Conservation (phyloP, 2,113 vertebrate species). For the Hemiscyllium ocellatum region DNA sequence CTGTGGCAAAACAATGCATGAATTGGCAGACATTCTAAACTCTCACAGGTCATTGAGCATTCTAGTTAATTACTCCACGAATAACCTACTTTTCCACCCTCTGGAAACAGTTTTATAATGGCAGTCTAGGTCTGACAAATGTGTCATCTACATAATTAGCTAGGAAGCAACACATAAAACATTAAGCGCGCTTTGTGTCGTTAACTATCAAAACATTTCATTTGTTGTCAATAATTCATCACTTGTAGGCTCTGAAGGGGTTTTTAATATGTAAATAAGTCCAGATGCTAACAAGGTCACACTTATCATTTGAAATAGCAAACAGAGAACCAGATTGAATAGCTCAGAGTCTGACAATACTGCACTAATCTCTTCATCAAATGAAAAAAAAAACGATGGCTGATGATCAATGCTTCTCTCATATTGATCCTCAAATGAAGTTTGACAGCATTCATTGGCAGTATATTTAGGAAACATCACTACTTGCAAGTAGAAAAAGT, state of each 20-base stretch:
- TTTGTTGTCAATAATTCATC: constrained; percentile 99
- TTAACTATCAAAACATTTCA: constrained; percentile 98
- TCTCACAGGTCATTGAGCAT: constrained; percentile 84
- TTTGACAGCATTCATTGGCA: constrained; percentile 68
- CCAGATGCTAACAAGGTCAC: constrained; percentile 94
- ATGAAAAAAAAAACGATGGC: constrained; percentile 17
- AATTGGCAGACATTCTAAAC: constrained; percentile 81
- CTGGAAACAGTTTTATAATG: constrained; percentile 80
- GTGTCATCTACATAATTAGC: constrained; percentile 93
- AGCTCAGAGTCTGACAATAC: constrained; percentile 25
- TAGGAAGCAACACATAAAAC: constrained; percentile 88
- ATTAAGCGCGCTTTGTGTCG: constrained; percentile 87
- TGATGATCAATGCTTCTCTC: constrained; percentile 70
- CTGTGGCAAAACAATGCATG: constrained; percentile 80
- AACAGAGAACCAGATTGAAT: constrained; percentile 66
- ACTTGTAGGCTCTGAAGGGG: constrained; percentile 96
- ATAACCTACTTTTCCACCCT: constrained; percentile 81
- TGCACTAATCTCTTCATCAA: constrained; percentile 23
- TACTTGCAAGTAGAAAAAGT: constrained; percentile 63
- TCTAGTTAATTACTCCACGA: constrained; percentile 88
- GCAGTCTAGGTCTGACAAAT: constrained; percentile 86
- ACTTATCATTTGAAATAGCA: constrained; percentile 81
- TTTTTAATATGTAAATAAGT: constrained; percentile 98
- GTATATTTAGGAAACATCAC: constrained; percentile 69
- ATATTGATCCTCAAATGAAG: constrained; percentile 76